phyloP scores from a whole-genome alignment of 2,113 vertebrate genomes.

The Lagopus muta region DNA sequence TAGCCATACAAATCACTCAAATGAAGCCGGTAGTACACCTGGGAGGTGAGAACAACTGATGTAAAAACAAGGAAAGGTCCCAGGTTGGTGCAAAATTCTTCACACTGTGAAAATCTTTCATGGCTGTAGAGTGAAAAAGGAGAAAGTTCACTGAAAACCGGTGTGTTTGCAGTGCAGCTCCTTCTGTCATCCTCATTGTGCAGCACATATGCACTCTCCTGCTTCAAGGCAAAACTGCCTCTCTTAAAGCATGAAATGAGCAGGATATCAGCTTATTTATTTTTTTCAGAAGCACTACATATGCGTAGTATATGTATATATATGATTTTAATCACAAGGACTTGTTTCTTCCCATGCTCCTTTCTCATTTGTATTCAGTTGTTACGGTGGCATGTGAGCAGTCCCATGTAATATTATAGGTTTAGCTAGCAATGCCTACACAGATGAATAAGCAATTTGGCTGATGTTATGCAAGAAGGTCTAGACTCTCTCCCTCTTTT shows the following conservation, averaged over 20 bases:
- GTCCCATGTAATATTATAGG: not conserved
- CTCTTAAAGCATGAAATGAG: not conserved
- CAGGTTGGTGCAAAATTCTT: not conserved
- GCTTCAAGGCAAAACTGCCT: not conserved
- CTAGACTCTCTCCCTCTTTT: not conserved
- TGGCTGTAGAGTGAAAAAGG: not conserved
- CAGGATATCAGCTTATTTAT: not conserved
- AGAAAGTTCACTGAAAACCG: not conserved
- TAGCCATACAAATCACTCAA: conserved; percentile 53
- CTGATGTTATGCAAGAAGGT: not conserved
- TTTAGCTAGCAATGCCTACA: not conserved
- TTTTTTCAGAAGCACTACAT: not conserved
- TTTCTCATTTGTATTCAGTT: not conserved
- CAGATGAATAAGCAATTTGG: not conserved
- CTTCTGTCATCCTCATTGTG: no score
- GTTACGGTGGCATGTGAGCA: not conserved
- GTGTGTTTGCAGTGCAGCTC: not conserved
- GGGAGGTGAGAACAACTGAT: not conserved
- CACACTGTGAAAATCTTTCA: not conserved
- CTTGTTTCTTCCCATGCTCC: not conserved
- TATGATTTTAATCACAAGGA: not conserved
- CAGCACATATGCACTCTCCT: not conserved
- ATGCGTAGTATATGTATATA: no score
- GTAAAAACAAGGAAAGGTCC: not conserved
- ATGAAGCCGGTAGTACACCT: conserved; percentile 68